A percentile compares a stretch with the other conserved stretches of the same genome.
Conservation (phyloP, 2,888 invertebrate species). For the Lasioglossum malachurum region DNA sequence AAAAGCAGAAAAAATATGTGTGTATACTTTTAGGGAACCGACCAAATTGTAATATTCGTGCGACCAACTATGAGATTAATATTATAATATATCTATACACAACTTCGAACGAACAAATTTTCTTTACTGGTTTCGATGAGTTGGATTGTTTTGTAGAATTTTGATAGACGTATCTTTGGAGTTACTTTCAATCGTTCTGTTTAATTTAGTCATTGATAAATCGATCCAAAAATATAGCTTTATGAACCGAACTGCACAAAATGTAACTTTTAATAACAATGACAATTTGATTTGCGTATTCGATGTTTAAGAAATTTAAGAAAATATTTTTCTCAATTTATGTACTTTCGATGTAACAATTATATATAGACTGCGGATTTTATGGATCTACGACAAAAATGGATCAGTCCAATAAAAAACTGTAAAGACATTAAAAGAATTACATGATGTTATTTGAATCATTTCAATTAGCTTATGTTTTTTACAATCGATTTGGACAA, state of each 20-base stretch:
- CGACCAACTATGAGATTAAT: conserved; percentile 44
- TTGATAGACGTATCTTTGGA: not conserved
- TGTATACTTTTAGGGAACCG: conserved; percentile 45
- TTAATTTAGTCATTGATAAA: not conserved
- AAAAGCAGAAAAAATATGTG: conserved; percentile 3
- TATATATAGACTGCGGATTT: conserved; percentile 4
- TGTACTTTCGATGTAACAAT: conserved; percentile 3
- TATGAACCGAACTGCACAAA: not conserved
- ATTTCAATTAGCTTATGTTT: not conserved
- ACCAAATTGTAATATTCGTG: conserved; percentile 44
- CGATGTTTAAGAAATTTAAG: not conserved
- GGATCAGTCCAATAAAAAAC: not conserved
- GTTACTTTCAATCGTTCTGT: not conserved
- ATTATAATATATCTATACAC: conserved; percentile 40
- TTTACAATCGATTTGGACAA: not conserved
- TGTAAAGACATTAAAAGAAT: not conserved
- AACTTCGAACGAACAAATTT: conserved; percentile 9
- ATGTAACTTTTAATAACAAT: not conserved
- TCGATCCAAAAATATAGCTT: not conserved
- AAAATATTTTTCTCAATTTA: not conserved
- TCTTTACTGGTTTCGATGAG: not conserved
- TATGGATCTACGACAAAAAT: not conserved
- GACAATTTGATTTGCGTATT: not conserved
- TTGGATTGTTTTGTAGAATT: not conserved
- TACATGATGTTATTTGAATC: not conserved